These are phyloP conservation scores for Poecilus cupreus DNA, from an alignment of 2,888 invertebrate species.

Conservation along the genomic window DNA sequence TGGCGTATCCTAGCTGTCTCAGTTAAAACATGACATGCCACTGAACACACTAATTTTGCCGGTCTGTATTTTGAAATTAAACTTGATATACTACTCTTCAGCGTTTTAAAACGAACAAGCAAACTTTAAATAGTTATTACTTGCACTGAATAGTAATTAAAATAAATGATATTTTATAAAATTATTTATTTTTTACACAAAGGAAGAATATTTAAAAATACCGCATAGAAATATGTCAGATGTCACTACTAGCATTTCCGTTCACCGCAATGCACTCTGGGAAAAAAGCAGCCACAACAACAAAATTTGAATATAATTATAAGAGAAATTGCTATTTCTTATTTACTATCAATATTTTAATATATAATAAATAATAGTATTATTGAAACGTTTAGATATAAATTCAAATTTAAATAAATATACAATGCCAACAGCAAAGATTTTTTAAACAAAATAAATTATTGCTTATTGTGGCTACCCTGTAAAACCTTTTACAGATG, in stretches of 20 bases:
- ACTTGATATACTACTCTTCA: not conserved
- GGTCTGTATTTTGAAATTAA: slow-evolving; percentile 33
- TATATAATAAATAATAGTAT: not conserved
- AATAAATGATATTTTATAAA: not conserved
- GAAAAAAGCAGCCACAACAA: not conserved
- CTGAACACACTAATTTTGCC: slow-evolving; percentile 51
- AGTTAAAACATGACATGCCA: slow-evolving; percentile 58
- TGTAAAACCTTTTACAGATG: not conserved
- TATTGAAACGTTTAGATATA: not conserved
- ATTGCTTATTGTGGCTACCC: not conserved
- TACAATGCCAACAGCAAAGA: not conserved
- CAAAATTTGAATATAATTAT: not conserved
- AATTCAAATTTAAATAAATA: not conserved
- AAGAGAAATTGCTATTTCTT: not conserved
- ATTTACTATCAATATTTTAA: not conserved
- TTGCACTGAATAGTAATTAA: not conserved
- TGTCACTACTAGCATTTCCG: slow-evolving; percentile 43
- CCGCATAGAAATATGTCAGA: slow-evolving; percentile 48
- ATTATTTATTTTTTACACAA: slow-evolving; percentile 55
- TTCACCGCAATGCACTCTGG: slow-evolving; percentile 16
- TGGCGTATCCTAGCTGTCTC: slow-evolving; percentile 68
- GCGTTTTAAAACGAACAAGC: not conserved
- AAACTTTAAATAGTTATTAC: not conserved
- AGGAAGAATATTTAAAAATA: slow-evolving; percentile 56
- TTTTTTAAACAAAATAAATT: slow-evolving; percentile 10